phyloP scores from a whole-genome alignment of 2,113 vertebrate species.

The Sinocyclocheilus anshuiensis region DNA sequence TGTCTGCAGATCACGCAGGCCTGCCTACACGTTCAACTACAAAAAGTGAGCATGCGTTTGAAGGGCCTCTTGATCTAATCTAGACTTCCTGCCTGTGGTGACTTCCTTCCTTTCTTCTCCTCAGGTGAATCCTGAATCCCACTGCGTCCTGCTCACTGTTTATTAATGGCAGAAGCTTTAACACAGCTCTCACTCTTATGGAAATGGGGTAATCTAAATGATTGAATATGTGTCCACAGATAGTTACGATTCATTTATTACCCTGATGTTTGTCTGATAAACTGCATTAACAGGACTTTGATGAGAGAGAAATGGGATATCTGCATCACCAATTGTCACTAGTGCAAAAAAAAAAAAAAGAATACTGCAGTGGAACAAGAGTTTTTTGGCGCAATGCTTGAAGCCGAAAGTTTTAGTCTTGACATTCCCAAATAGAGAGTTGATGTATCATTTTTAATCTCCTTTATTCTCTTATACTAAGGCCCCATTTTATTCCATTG shows the following conservation, averaged over 20 bases:
- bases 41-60: constrained; percentile 13
- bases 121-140: constrained; percentile 44
- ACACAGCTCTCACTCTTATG: constrained; percentile 48
- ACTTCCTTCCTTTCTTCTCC: constrained; percentile 52
- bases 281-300: constrained; percentile 40
- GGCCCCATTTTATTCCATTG: neutral
- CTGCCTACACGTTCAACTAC: constrained; percentile 1
- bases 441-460: neutral
- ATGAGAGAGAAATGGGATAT: constrained; percentile 7
- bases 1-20: neutral
- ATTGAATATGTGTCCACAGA: constrained; percentile 58
- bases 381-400: neutral
- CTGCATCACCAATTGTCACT: neutral
- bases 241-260: constrained; percentile 55
- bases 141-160: constrained; percentile 34
- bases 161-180: constrained; percentile 45
- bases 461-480: neutral
- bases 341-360: neutral
- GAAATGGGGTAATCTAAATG: constrained; percentile 59
- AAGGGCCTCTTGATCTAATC: constrained; percentile 48
- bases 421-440: neutral
- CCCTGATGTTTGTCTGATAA: constrained; percentile 53
- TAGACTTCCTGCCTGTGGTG: constrained; percentile 47
- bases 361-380: neutral
- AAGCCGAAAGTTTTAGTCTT: neutral